Conservation (phyloP, 2,113 vertebrate species). For the Thoracochromis brauschi region DNA sequence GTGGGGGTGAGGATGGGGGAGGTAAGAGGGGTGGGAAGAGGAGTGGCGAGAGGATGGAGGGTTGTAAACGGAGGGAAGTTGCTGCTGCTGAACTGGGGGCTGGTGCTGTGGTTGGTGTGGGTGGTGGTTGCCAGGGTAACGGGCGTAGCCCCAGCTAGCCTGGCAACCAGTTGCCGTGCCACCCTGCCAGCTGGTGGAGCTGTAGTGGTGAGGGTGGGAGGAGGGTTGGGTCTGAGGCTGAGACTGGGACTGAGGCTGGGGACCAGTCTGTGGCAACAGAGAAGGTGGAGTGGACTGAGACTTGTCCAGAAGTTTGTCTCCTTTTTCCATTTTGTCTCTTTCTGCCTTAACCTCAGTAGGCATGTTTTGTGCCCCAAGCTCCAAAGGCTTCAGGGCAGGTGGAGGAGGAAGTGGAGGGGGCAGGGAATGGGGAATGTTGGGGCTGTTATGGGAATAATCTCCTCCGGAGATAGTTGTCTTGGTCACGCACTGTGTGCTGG, state of each 20-base stretch:
- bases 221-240: constrained; percentile 62
- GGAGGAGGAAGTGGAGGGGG: constrained; percentile 85
- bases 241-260: constrained; percentile 53
- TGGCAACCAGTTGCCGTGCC: constrained; percentile 63
- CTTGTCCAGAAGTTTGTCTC: constrained; percentile 69
- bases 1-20: constrained; percentile 71
- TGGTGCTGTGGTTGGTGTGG: constrained; percentile 69
- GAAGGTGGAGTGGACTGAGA: constrained; percentile 65
- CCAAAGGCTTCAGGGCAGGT: constrained; percentile 85
- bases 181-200: constrained; percentile 73
- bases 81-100: constrained; percentile 75
- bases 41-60: constrained; percentile 73
- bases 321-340: constrained; percentile 79
- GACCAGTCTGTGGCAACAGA: constrained; percentile 64
- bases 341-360: constrained; percentile 74
- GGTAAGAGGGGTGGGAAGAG: constrained; percentile 68
- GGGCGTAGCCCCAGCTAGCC: constrained; percentile 73
- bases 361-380: constrained; percentile 67
- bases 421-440: constrained; percentile 62
- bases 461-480: constrained; percentile 63
- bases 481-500: constrained; percentile 58
- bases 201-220: constrained; percentile 70
- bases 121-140: constrained; percentile 75
- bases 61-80: constrained; percentile 77
- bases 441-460: constrained; percentile 69